Base-by-base conservation (phyloP, 2,113 vertebrate genomes). In the Psettodes erumei region DNA sequence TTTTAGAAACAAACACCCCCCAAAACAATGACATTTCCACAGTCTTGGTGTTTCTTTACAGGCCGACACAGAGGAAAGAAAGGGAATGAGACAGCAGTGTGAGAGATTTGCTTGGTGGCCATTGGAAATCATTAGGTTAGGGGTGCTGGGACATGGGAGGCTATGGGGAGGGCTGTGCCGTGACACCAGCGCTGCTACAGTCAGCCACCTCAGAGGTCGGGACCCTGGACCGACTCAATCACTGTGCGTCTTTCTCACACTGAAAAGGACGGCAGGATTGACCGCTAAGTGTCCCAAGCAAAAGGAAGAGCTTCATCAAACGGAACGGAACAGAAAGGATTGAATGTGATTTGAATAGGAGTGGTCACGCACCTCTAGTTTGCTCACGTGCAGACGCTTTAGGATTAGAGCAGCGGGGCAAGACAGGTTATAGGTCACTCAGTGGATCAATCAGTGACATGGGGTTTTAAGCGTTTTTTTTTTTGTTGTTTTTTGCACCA, bases 121-220 rank as follows among this genome's bases (percentile, higher is more conserved):
- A 86, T 90, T 64, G 87, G 86, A 92, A 91, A 92, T 91, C 84
- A 77, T 90, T 93, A 83, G 68, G 76, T 84, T 74, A 70, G 74
- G 82, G 80, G 60, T 78, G 71, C 53, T 51, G 77, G 64, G 73
- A 88, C 72, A 79, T 43, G 45, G 43, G 47, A 66, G 76, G 55
- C 48, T 28, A 42, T 61, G 60, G 58, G 32, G 75, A 59, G 69
- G 61, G 78, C 50, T 75, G 74, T 65, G 38, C 75, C 35, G 6
- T 80, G 83, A 81, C 88, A 77, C 66, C 68, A 73, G n/a, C n/a
- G n/a, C 21, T 50, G 65, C 85, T 69, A 79, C 47, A 84, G 79
- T 61, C 74, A 71, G 63, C 60, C 62, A 83, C 70, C 77, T 82
- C 58, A 70, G 61, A 89, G 87, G 88, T 90, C 86, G 42, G 4